Evolutionary conservation across 2,888 invertebrate species (phyloP).

Genomic region (Thysanoteuthis rhombus): DNA sequence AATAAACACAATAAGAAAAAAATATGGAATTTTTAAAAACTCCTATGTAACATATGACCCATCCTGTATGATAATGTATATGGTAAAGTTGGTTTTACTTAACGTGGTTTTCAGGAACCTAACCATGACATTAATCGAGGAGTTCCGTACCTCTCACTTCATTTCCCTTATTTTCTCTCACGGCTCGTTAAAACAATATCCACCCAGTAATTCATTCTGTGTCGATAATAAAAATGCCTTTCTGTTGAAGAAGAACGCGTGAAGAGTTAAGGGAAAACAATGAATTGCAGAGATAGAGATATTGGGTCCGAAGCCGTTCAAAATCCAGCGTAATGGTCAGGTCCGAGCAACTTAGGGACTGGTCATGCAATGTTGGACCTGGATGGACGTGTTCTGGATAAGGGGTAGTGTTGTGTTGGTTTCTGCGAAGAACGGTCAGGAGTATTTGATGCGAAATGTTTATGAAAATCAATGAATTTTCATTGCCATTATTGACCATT

Average conservation of each 20-base stretch:
- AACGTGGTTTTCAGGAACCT: no score
- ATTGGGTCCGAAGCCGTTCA: neutral
- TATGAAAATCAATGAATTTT: neutral
- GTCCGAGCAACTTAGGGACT: neutral
- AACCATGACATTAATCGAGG: no score
- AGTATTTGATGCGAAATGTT: neutral
- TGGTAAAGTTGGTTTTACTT: no score
- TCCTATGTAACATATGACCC: no score
- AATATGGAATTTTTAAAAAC: no score
- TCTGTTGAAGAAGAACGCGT: neutral
- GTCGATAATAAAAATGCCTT: neutral
- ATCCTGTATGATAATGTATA: no score
- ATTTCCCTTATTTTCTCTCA: neutral
- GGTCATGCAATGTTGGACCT: slow-evolving; percentile 12
- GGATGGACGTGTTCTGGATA: neutral
- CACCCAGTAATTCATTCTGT: neutral
- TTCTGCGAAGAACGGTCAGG: neutral
- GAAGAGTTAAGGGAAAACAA: neutral
- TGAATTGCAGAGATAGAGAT: neutral
- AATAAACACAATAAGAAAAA: no score
- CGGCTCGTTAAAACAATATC: neutral
- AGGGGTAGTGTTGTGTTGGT: no score
- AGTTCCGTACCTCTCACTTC: no score
- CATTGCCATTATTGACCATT: neutral
- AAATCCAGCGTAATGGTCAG: neutral